Evolutionary conservation across 2,888 invertebrate species (phyloP).

Genomic region (Hololepta plana): DNA sequence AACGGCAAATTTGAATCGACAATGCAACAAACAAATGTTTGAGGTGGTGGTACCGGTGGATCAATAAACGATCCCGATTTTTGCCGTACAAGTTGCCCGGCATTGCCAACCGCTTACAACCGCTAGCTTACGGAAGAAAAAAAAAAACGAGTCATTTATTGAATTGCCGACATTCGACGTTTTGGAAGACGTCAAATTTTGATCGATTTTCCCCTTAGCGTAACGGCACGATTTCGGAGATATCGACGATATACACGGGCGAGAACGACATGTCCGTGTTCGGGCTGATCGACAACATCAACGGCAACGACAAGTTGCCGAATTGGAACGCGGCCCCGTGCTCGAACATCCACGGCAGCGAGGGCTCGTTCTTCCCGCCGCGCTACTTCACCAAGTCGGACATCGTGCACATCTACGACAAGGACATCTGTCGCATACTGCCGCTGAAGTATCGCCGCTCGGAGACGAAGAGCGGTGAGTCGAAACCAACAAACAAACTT

Average conservation of each 20-base stretch:
- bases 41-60: no score
- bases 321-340: constrained; percentile 62
- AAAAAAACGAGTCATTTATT: no score
- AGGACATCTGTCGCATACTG: constrained; percentile 67
- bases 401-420: constrained; percentile 61
- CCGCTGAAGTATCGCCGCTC: constrained; percentile 54
- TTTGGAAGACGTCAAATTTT: background rate
- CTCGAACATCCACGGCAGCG: constrained; percentile 49
- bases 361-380: constrained; percentile 75
- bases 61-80: no score
- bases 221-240: constrained; percentile 64
- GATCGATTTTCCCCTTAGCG: constrained; percentile 31
- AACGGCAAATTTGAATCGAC: no score
- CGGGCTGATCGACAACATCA: constrained; percentile 56
- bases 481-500: no score
- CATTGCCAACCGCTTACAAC: no score
- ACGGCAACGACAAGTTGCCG: constrained; percentile 56
- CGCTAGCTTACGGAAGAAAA: no score
- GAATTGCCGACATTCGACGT: no score
- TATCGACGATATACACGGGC: constrained; percentile 65
- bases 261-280: constrained; percentile 57
- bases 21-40: no score
- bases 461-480: constrained; percentile 49
- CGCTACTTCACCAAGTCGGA: constrained; percentile 44
- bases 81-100: no score